Evolutionary conservation across 2,888 invertebrate species (phyloP), one percentile per base, ranked within the genome.

Genomic region (Metellina segmentata): DNA sequence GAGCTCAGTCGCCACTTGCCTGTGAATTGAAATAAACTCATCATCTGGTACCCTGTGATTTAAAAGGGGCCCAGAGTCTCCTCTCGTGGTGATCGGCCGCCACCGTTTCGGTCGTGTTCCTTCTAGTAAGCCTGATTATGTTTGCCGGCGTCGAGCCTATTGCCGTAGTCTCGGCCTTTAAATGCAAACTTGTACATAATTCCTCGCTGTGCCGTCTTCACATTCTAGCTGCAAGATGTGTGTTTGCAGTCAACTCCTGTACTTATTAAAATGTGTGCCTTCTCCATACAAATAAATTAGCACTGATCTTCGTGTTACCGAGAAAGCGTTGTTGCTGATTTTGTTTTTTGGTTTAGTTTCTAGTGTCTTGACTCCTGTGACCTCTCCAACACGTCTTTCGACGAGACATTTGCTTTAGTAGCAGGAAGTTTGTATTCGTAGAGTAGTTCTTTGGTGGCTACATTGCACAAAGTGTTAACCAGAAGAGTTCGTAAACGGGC

Each of bases 261-360:
- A 90, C 90, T 90, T 81, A 90, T 90, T 89, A 89, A 89, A 90
- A 90, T 90, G 90, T 90, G 90, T 90, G 90, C 90, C 90, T 90
- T 90, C 90, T 90, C 90, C 90, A 90, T 90, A 85, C 85, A 74
- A 81, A 89, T 79, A 85, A 85, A 90, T 85, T 90, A 90, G 90
- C 90, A 90, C 90, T 75, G 85, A 79, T 78, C 82, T 89, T 89
- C 61, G 79, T 79, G 53, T 72, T 78, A 52, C 82, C 74, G 85
- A 85, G 81, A 81, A 81, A 85, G 81, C 72, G 78, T 86, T 87
- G 81, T 74, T 87, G 89, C 89, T 89, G 61, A 89, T 85, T 89
- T 89, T 90, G 85, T 72, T 75, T 85, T 74, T 90, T 61, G 11
- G 61, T 16, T 61, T 61, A 16, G 11, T 16, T 61, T 61, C 61